A percentile compares a stretch with the other conserved stretches of the same genome.
phyloP scores from a whole-genome alignment of 2,888 invertebrate genomes.

The Drosophila nr. medialis region DNA sequence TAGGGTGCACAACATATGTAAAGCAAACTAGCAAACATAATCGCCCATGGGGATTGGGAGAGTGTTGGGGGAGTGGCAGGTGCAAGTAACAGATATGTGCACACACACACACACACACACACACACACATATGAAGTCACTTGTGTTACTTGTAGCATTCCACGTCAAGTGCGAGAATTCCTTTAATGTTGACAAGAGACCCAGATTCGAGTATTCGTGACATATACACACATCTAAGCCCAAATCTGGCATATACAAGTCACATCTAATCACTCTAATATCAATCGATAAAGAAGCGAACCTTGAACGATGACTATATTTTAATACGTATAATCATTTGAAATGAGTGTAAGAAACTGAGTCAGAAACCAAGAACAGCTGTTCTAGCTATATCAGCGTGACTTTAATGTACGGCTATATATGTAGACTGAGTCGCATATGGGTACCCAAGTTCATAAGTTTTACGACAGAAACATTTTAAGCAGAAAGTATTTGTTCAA shows the following conservation, averaged over 20 bases:
- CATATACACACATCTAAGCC: background rate
- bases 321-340: conserved; percentile 8
- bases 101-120: conserved; percentile 16
- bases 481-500: background rate
- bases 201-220: background rate
- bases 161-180: conserved; percentile 1
- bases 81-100: conserved; percentile 6
- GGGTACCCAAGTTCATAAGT: background rate
- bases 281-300: conserved; percentile 32
- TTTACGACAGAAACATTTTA: no score
- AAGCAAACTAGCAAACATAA: conserved; percentile 46
- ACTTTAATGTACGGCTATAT: conserved; percentile 9
- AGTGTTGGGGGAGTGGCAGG: background rate
- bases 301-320: conserved; percentile 39
- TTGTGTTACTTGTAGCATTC: conserved; percentile 4
- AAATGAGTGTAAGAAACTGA: no score
- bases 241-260: background rate
- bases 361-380: no score
- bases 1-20: conserved; percentile 8
- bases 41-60: background rate
- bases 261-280: background rate
- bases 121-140: conserved; percentile 32
- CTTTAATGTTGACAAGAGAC: conserved; percentile 13
- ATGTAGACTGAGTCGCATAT: background rate
- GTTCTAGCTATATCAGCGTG: conserved; percentile 7